Base-by-base conservation (phyloP, 2,113 vertebrate species). In the Paramormyrops kingsleyae region DNA sequence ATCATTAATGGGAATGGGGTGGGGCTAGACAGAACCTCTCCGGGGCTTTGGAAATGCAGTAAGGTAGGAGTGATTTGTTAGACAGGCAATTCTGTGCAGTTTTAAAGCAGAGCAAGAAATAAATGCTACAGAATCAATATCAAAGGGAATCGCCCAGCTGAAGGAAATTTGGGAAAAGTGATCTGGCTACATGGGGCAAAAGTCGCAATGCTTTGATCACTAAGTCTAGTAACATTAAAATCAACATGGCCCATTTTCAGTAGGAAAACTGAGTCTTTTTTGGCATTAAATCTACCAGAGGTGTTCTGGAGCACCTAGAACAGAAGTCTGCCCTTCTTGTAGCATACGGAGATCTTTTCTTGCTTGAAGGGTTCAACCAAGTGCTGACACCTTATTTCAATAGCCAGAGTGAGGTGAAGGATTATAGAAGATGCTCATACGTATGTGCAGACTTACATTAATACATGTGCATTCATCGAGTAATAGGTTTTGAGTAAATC, bases 121-220 rank as follows among this genome's bases (percentile, higher is more conserved):
- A 94, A 94, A 93, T 92, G 91, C 90, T 93, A 93, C 91, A 89
- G 93, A 95, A 96, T 96, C 94, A 83, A 95, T 95, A 93, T 91
- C 90, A 90, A 94, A 92, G 91, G 91, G 92, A 94, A 95, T 94
- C 92, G 94, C 92, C 91, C 88, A 46, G 87, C 93, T 92, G 92
- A 86, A 93, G 93, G 27, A 47, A 87, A 87, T 87, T 21, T 31
- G 49, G 49, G 47, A 21, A 56, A 87, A 35, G 85, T 53, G 49
- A 52, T 35, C 85, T 52, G 85, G 49, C n/a, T 53, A 31, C n/a
- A 53, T 13, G 31, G 50, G 35, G 27, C 85, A 52, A 93, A 92
- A 90, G 92, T 91, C 91, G 90, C 90, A 35, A 53, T 15, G 47
- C 85, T 87, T 87, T 87, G 85, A 87, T 87, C 85, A 56, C 85